phyloP scores from a whole-genome alignment of 35 echinoderm and acorn worm genomes.

The Ophioderma brevispina region DNA sequence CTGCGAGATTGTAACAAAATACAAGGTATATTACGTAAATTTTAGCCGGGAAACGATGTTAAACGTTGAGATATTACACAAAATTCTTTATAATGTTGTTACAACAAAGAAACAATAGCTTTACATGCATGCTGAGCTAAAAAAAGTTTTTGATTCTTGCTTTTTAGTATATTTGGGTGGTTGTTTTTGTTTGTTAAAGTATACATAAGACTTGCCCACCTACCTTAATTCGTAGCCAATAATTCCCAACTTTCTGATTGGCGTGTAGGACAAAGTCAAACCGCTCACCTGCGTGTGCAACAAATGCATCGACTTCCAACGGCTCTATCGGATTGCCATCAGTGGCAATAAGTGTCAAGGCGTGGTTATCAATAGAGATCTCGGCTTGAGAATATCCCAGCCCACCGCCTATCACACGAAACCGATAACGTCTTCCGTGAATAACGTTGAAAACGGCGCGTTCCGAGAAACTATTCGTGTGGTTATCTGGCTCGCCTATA shows the following conservation, averaged over 20 bases:
- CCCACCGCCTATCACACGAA: conserved; percentile 43
- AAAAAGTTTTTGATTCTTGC: too few relatives aligned
- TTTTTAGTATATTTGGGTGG: too few relatives aligned
- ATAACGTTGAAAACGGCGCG: conserved; percentile 33
- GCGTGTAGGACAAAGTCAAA: conserved; percentile 70
- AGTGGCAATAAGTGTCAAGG: conserved; percentile 31
- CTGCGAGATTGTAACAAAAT: too few relatives aligned
- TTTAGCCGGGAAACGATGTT: too few relatives aligned
- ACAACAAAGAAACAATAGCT: too few relatives aligned
- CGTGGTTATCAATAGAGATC: conserved; percentile 46
- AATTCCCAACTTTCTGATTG: conserved; percentile 51
- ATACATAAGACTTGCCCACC: too few relatives aligned
- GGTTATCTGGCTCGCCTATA: background rate
- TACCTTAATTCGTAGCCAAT: conserved; percentile 87
- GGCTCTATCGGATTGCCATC: conserved; percentile 52
- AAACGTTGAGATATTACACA: too few relatives aligned
- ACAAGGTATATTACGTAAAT: too few relatives aligned
- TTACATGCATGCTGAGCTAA: too few relatives aligned
- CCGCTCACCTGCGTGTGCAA: conserved; percentile 18
- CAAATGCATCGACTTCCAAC: background rate
- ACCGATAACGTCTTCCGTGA: conserved; percentile 25
- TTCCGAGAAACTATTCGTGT: background rate
- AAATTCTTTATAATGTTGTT: too few relatives aligned
- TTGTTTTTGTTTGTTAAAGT: too few relatives aligned
- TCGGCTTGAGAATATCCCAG: background rate